These are phyloP conservation scores for Caenorhabditis japonica DNA, from an alignment of 2,888 invertebrate species.

Conservation along the genomic window DNA sequence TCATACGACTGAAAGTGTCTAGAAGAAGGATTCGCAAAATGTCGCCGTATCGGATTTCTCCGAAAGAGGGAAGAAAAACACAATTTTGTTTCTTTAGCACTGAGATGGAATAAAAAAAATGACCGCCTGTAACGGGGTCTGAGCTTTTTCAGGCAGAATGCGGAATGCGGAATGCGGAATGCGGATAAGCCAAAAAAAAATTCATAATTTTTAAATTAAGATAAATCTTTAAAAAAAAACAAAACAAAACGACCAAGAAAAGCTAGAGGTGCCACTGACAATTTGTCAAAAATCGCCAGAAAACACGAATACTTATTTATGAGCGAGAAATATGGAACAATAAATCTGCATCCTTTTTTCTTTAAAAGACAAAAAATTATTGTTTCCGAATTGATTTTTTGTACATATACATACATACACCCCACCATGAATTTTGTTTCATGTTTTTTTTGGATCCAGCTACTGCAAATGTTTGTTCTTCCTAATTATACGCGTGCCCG, in stretches of 20 bases:
- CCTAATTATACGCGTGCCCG: conserved; percentile 33
- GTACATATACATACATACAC: too few relatives aligned
- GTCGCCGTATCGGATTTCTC: conserved; percentile 27
- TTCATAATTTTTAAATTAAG: too few relatives aligned
- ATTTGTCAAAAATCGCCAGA: conserved; percentile 21
- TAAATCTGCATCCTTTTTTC: too few relatives aligned
- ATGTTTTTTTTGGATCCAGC: neutral
- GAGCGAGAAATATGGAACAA: too few relatives aligned
- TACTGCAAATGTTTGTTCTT: conserved; percentile 9
- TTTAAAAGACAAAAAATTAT: too few relatives aligned
- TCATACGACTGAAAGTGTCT: conserved; percentile 38
- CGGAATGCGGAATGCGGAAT: too few relatives aligned
- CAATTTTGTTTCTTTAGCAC: neutral
- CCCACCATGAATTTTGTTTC: neutral
- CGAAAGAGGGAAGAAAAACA: conserved; percentile 15
- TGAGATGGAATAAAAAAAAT: too few relatives aligned
- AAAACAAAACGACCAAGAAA: conserved; percentile 35
- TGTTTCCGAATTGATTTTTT: too few relatives aligned
- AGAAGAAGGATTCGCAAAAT: conserved; percentile 29
- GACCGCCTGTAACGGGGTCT: too few relatives aligned
- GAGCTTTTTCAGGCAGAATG: too few relatives aligned
- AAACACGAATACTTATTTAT: conserved; percentile 35
- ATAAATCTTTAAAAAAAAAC: too few relatives aligned
- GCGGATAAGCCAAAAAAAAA: too few relatives aligned
- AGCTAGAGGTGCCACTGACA: conserved; percentile 38